phyloP scores from a whole-genome alignment of 2,888 invertebrate genomes.

The Melipona beecheii region DNA sequence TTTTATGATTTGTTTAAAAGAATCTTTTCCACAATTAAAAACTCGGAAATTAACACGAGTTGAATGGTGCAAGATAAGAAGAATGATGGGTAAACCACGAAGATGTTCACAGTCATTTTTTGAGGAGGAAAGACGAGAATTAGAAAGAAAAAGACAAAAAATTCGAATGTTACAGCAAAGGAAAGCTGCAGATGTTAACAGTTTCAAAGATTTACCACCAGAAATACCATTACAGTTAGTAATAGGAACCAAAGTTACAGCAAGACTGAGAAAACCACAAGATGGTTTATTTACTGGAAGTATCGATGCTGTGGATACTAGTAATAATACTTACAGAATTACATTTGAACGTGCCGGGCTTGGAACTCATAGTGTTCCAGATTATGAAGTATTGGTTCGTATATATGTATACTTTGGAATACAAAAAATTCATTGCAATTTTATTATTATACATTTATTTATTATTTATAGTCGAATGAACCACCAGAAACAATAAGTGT shows the following conservation, averaged over 20 bases:
- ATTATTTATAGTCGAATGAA: slow-evolving; percentile 89
- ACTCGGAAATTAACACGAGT: slow-evolving; percentile 93
- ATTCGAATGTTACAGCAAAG: slow-evolving; percentile 97
- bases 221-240: slow-evolving; percentile 98
- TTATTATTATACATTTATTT: slow-evolving; percentile 13
- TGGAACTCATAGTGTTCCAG: slow-evolving; percentile 97
- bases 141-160: slow-evolving; percentile 95
- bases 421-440: background rate
- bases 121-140: slow-evolving; percentile 95
- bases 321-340: slow-evolving; percentile 96
- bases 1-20: slow-evolving; percentile 96
- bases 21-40: slow-evolving; percentile 96
- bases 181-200: slow-evolving; percentile 91
- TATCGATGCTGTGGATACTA: slow-evolving; percentile 97
- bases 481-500: slow-evolving; percentile 95
- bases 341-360: slow-evolving; percentile 96
- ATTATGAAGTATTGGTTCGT: slow-evolving; percentile 94
- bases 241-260: slow-evolving; percentile 97
- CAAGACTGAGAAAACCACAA: slow-evolving; percentile 95
- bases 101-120: slow-evolving; percentile 98
- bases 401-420: background rate
- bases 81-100: slow-evolving; percentile 98
- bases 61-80: slow-evolving; percentile 97
- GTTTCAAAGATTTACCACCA: slow-evolving; percentile 94
- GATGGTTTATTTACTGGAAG: slow-evolving; percentile 97